A percentile compares a stretch with the other conserved stretches of the same genome.
Evolutionary conservation across 2,797 vertebrate species (phyloP).

Genomic region (Hoplostethus mediterraneus): DNA sequence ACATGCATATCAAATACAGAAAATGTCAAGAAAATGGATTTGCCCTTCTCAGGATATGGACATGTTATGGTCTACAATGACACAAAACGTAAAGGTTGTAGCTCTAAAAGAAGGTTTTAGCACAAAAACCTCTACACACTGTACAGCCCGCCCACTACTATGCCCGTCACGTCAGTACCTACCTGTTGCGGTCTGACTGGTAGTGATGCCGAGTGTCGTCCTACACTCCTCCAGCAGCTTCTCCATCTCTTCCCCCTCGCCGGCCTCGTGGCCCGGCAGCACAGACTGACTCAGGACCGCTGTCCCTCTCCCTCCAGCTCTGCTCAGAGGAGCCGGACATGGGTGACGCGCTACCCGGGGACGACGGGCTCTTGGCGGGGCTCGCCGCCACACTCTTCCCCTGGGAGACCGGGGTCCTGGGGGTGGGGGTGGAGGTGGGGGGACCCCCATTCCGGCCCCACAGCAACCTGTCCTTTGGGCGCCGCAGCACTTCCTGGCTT

Average conservation of each 20-base stretch:
- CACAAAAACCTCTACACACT: too few relatives aligned
- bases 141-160: too few relatives aligned
- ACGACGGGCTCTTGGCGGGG: constrained; percentile 55
- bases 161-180: neutral
- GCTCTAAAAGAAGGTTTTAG: constrained; percentile 1
- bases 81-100: constrained; percentile 5
- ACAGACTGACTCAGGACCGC: constrained; percentile 67
- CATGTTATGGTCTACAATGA: constrained; percentile 9
- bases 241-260: constrained; percentile 60
- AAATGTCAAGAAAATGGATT: constrained; percentile 45
- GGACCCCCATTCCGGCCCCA: constrained; percentile 60
- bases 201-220: constrained; percentile 63
- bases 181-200: constrained; percentile 67
- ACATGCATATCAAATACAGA: constrained; percentile 39
- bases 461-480: constrained; percentile 34
- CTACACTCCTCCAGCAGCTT: constrained; percentile 78
- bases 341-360: constrained; percentile 41
- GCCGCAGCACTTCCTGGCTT: constrained; percentile 46
- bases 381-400: constrained; percentile 44
- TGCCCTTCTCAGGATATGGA: constrained; percentile 34
- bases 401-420: constrained; percentile 39
- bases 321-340: constrained; percentile 36
- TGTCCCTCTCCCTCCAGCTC: constrained; percentile 72
- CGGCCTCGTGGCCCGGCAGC: constrained; percentile 16
- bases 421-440: constrained; percentile 43